Percentiles rank a stretch among this genome's conserved stretches.
Evolutionary conservation across 2,797 vertebrate genomes (phyloP).

Genomic region (Clarias pachynema): DNA sequence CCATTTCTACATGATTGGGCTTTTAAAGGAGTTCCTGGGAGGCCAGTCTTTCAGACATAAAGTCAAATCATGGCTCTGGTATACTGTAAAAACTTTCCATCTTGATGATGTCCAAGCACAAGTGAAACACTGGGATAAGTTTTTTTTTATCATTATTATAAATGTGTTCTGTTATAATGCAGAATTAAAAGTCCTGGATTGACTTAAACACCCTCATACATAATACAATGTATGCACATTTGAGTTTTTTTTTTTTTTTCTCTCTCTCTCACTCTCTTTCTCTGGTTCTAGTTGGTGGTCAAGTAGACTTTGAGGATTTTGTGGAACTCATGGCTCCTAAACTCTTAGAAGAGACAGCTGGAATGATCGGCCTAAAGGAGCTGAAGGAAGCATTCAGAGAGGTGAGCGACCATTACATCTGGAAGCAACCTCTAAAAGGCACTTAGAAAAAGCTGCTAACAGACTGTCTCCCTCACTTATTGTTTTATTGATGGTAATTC

Average conservation of each 20-base stretch:
- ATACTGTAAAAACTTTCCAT: no score
- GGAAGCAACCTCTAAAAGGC: neutral
- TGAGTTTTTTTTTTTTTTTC: neutral
- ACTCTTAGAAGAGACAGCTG: conserved; percentile 77
- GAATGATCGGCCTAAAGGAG: conserved; percentile 80
- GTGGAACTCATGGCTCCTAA: conserved; percentile 79
- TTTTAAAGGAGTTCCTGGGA: no score
- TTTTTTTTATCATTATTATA: no score
- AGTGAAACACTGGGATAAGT: no score
- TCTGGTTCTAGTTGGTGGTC: conserved; percentile 69
- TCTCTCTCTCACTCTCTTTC: neutral
- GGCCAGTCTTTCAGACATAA: no score
- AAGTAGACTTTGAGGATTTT: conserved; percentile 78
- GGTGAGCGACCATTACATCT: conserved; percentile 57
- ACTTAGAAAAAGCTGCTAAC: neutral
- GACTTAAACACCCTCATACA: neutral
- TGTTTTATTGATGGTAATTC: neutral
- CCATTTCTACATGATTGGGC: no score
- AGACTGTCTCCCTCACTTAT: neutral
- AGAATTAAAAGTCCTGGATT: no score
- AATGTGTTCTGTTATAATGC: no score
- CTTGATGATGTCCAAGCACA: no score
- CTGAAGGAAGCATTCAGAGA: conserved; percentile 78
- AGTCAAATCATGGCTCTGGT: no score
- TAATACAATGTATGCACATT: neutral